Percentiles rank a stretch among this genome's conserved stretches.
phyloP scores from a whole-genome alignment of 2,113 vertebrate genomes.

The Craseonycteris thonglongyai region DNA sequence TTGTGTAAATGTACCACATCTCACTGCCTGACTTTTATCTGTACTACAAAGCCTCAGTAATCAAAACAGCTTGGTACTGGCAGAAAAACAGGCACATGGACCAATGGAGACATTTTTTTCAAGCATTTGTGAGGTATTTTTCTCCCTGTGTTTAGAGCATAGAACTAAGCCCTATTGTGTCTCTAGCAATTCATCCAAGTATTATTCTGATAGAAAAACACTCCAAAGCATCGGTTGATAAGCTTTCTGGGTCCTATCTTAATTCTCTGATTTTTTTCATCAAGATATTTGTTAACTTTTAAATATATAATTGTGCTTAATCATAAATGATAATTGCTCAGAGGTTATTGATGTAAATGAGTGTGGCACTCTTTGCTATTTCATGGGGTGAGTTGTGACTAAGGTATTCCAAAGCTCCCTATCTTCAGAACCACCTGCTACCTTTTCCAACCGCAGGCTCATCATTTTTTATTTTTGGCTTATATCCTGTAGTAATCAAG shows the following conservation, averaged over 20 bases:
- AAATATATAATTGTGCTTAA: background rate
- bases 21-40: no score
- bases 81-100: no score
- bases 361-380: background rate
- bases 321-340: background rate
- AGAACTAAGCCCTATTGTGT: background rate
- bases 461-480: slow-evolving; percentile 68
- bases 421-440: slow-evolving; percentile 54
- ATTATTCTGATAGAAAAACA: background rate
- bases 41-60: no score
- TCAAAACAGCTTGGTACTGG: no score
- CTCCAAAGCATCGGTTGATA: background rate
- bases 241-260: background rate
- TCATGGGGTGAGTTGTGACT: slow-evolving; percentile 43
- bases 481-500: slow-evolving; percentile 52
- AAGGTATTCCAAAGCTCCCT: slow-evolving; percentile 66
- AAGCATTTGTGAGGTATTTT: background rate
- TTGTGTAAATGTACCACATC: no score
- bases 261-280: background rate
- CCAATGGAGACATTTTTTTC: background rate
- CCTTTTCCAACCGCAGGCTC: slow-evolving; percentile 37
- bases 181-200: background rate
- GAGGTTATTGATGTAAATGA: background rate
- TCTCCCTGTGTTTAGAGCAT: background rate
- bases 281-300: background rate